Percentiles rank a stretch among this genome's conserved stretches.
phyloP scores from a whole-genome alignment of 2,888 invertebrate species.

The Halocaridina rubra region DNA sequence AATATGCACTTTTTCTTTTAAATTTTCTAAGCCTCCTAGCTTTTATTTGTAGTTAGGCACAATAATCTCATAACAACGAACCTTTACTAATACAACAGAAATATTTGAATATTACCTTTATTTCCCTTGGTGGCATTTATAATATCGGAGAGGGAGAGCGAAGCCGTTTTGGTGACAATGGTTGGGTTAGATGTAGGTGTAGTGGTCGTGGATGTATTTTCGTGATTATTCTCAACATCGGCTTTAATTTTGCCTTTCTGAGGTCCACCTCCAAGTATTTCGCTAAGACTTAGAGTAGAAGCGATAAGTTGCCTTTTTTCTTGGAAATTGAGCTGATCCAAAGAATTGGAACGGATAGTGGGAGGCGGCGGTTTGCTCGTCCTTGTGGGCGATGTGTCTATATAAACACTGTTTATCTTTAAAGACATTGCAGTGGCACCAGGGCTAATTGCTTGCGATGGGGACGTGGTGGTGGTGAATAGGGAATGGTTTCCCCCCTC shows the following conservation, averaged over 20 bases:
- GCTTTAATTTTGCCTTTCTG: slow-evolving; percentile 41
- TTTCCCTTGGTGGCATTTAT: slow-evolving; percentile 42
- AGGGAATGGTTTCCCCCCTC: background rate
- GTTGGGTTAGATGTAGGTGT: slow-evolving; percentile 9
- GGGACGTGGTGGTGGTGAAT: background rate
- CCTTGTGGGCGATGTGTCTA: slow-evolving; percentile 29
- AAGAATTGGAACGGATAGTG: slow-evolving; percentile 46
- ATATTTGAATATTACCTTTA: slow-evolving; percentile 3
- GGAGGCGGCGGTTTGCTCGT: background rate
- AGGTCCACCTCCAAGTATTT: slow-evolving; percentile 30
- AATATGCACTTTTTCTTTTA: no score
- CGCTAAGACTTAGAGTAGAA: slow-evolving; percentile 56
- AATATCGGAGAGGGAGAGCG: slow-evolving; percentile 56
- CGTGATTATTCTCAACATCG: slow-evolving; percentile 2
- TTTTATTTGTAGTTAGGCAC: no score
- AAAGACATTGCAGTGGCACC: slow-evolving; percentile 4
- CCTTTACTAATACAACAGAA: no score
- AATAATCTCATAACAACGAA: no score
- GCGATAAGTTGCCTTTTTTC: slow-evolving; percentile 61
- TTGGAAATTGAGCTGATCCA: slow-evolving; percentile 62
- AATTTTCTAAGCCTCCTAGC: no score
- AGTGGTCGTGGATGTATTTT: background rate
- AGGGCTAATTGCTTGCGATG: background rate
- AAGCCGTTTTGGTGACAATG: slow-evolving; percentile 46
- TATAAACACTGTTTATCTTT: slow-evolving; percentile 41